A percentile compares a stretch with the other conserved stretches of the same genome.
Conservation (phyloP, 2,797 vertebrate species). For the Myotis findleyi region DNA sequence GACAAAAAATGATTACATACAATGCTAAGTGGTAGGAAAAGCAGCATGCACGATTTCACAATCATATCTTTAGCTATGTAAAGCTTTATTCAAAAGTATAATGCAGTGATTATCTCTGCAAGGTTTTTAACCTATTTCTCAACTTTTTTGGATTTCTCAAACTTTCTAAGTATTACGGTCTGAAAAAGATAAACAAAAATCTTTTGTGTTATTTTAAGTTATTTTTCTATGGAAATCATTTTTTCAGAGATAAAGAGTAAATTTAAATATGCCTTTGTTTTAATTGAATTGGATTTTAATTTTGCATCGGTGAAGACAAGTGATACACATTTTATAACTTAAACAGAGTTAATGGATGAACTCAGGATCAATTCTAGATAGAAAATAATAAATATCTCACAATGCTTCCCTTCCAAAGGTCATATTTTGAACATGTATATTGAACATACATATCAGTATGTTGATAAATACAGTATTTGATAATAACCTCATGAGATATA, state of each 20-base stretch:
- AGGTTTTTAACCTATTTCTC: constrained; percentile 24
- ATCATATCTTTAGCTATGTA: neutral
- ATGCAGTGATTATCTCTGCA: neutral
- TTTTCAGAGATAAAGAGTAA: neutral
- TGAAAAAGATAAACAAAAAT: neutral
- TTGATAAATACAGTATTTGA: neutral
- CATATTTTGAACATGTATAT: neutral
- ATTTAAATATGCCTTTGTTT: neutral
- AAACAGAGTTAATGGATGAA: neutral
- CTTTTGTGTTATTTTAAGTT: constrained; percentile 19
- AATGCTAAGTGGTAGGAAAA: neutral
- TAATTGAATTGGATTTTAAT: neutral
- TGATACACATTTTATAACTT: neutral
- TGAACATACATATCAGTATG: neutral
- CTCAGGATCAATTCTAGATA: neutral
- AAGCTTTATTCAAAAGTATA: neutral
- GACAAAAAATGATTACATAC: neutral
- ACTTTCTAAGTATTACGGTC: neutral
- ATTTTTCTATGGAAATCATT: constrained; percentile 23
- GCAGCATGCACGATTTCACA: neutral
- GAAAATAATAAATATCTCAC: neutral
- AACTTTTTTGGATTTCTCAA: constrained; percentile 31
- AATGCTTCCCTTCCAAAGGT: neutral
- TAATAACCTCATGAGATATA: constrained; percentile 19
- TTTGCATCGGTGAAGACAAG: neutral